phyloP scores from a whole-genome alignment of 2,888 invertebrate species.

The Acleris sparsana region DNA sequence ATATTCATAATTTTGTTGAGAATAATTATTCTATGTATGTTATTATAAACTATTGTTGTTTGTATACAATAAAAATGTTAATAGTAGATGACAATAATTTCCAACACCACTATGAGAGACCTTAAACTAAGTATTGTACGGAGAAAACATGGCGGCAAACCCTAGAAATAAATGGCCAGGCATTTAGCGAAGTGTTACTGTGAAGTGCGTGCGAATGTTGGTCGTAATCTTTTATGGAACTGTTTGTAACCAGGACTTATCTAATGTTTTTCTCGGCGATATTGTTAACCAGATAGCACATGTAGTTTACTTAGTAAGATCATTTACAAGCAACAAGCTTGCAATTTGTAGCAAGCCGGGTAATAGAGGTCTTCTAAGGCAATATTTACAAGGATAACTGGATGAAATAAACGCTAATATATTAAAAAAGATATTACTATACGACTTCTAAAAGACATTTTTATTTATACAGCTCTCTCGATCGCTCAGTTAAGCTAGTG shows the following conservation, averaged over 20 bases:
- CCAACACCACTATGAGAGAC: slow-evolving; percentile 4
- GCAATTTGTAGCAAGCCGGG: slow-evolving; percentile 19
- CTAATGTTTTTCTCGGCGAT: slow-evolving; percentile 35
- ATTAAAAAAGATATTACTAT: too few species aligned
- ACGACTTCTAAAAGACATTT: too few species aligned
- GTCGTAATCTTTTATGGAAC: slow-evolving; percentile 41
- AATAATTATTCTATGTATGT: too few species aligned
- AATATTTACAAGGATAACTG: not conserved
- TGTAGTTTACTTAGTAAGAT: slow-evolving; percentile 20
- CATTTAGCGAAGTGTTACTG: slow-evolving; percentile 33
- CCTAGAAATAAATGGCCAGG: slow-evolving; percentile 22
- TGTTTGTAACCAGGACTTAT: slow-evolving; percentile 28
- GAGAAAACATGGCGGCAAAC: slow-evolving; percentile 18
- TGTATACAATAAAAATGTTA: too few species aligned
- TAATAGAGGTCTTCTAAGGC: not conserved
- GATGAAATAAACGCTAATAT: not conserved
- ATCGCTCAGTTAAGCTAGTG: too few species aligned
- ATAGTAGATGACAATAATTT: too few species aligned
- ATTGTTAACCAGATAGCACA: slow-evolving; percentile 12
- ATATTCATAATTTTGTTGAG: too few species aligned
- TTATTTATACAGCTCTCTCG: too few species aligned
- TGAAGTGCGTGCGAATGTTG: slow-evolving; percentile 28
- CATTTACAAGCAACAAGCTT: slow-evolving; percentile 29
- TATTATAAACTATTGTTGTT: too few species aligned
- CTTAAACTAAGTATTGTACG: slow-evolving; percentile 12